Evolutionary conservation across 2,888 invertebrate genomes (phyloP), one percentile per base, ranked within the genome.

Genomic region (Hetaerina titia): DNA sequence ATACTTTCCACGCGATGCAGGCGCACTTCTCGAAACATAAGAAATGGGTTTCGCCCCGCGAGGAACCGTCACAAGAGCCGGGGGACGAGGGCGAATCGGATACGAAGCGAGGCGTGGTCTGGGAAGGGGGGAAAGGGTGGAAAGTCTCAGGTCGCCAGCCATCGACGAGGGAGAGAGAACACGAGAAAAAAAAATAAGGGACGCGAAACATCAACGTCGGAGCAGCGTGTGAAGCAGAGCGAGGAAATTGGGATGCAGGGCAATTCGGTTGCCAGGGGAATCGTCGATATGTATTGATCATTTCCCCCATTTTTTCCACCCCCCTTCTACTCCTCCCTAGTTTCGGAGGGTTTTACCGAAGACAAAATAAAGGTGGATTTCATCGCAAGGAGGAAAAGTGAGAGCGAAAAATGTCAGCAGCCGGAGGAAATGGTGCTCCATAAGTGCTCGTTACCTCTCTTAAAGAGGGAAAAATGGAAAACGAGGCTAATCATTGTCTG

Each of bases 221-320:
- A 15, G 45, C 45, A 45, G 81, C 81, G 81, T 81, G 81, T 81
- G 81, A 81, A 81, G 81, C 81, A 81, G 31, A 81, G 81, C 81
- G 81, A 13, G 81, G 81, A 81, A 81, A 81, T 81, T 81, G 81
- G 81, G 81, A 81, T 81, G 81, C 69, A n/a, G n/a, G n/a, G 69
- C 69, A 69, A n/a, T 69, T 19, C 81, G 81, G 81, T 81, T 81
- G 31, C 25, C 25, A 31, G 31, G 31, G 81, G 81, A 81, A 31
- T 31, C 81, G 31, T 31, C 81, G 81, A 81, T 81, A 81, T 81
- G 81, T 2, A 81, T 81, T 31, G 81, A 81, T 81, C 4, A 7
- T 9, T 15, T 15, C 31, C 31, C n/a, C 25, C 22, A 69, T n/a
- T 69, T n/a, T 69, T 69, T 11, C 69, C 6, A n/a, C n/a, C 69